Base-by-base conservation (phyloP, 92 coral and sea anemone genomes). In the Zoanthus sociatus region DNA sequence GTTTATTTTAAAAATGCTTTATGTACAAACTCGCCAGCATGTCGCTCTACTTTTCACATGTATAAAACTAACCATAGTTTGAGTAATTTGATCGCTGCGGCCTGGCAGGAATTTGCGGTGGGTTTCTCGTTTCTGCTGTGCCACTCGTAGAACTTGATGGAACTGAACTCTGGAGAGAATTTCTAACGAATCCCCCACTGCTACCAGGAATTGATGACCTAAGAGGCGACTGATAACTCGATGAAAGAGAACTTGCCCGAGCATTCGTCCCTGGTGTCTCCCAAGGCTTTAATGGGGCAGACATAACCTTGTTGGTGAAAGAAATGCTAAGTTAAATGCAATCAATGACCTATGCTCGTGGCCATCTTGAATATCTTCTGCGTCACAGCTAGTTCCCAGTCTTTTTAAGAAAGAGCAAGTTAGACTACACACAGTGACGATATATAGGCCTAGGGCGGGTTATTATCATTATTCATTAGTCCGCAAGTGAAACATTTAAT, bases 261-360 rank as follows among this genome's bases (percentile, higher is more conserved):
- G 94, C 79, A 73, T 89, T 94, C 72, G 86, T 87, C 31, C 95
- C 98, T 63, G 87, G 89, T 71, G 95, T 91, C 89, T 97, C 98
- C 99, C 99, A 97, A 47, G 99, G 99, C 83, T 97, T 97, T 15
- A 91, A 90, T 26, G 99, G 99, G 26, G 99, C 96, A 73, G 94
- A 90, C 99, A 97, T 97, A 6, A 66, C 55, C 18, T 54, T 58
- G 18, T 58, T 10, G 12, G 37, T 37, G 71, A 78, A 20, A n/a
- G 42, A 61, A 60, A 31, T 58, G 48, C 54, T 26, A 15, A 60
- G 61, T 44, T 37, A 70, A 5, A 32, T 33, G 20, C 44, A 37
- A 58, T 61, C 53, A 78, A 16, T 51, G 60, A 6, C 55, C 72
- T 53, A 78, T 13, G 8, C 42, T 31, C 14, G 73, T 31, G 60